Base-by-base conservation (phyloP, 64 coral and sea anemone genomes). In the Pocillopora damicornis region DNA sequence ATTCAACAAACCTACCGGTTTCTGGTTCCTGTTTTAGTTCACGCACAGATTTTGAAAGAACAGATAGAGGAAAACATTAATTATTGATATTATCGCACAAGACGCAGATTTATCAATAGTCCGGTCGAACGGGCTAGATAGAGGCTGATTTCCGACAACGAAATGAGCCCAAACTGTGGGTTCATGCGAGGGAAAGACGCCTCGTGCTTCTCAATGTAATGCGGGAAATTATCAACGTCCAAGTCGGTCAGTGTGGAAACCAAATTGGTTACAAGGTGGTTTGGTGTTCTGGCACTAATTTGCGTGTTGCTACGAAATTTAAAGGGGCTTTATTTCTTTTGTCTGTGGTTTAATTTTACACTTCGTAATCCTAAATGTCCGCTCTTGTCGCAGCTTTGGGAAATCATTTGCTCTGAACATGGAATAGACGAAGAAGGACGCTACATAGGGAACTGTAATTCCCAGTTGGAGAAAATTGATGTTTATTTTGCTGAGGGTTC, bases 231-330 rank as follows among this genome's bases (percentile, higher is more conserved):
- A 77, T 98, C 1, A 94, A 94, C 81, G 83, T 98, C 36, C 95
- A 98, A 92, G 95, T 94, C 16, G 95, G 95, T 37, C 95, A 98
- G 84, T 98, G 95, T 56, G 95, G 95, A 23, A 98, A 98, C 75
- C 95, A 98, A 98, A 89, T 98, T 14, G 95, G 95, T 13, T 94
- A 94, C 57, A 98, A 98, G 89, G 95, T 94, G 87, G 62, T 77
- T 88, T 34, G 86, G 79, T 58, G 22, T 78, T 67, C 9, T 59
- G 65, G 26, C 75, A 25, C 20, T 59, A 60, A 83, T 80, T 89
- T 75, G 87, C 60, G 60, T 73, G 72, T 61, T 22, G 60, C 86
- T 75, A 75, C 60, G 14, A 90, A 68, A 45, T 57, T 59, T 1
- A 25, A 75, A 67, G 56, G 30, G 59, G 35, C 18, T 34, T 63